Percentiles rank a stretch among this genome's conserved stretches.
Conservation (phyloP, 2,113 vertebrate genomes). For the Phaethon lepturus region DNA sequence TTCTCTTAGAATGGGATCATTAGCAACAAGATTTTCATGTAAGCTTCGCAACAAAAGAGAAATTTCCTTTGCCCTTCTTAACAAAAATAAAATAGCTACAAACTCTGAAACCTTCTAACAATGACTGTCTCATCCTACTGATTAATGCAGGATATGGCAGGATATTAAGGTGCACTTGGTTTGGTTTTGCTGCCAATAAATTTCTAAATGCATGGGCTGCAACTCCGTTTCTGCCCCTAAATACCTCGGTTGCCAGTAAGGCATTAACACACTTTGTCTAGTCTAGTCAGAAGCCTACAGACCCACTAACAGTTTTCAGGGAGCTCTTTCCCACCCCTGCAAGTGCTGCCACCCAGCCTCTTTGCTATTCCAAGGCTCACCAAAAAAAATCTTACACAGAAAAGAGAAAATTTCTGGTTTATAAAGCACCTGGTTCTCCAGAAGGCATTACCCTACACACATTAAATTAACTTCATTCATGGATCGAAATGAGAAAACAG, state of each 20-base stretch:
- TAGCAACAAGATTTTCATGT: not conserved
- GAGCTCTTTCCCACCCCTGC: not conserved
- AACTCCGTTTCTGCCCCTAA: not conserved
- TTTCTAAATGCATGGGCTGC: not conserved
- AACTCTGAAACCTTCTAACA: not conserved
- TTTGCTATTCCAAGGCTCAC: not conserved
- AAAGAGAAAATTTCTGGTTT: not conserved
- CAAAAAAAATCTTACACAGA: not conserved
- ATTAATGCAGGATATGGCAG: not conserved
- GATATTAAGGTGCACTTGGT: not conserved
- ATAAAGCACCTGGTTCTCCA: not conserved
- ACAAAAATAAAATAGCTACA: not conserved
- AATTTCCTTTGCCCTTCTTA: not conserved
- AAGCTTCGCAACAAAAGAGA: not conserved
- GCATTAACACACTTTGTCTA: not conserved
- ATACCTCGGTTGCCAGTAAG: not conserved
- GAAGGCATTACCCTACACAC: not conserved
- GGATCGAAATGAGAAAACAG: not conserved
- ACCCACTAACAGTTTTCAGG: not conserved
- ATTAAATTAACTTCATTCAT: not conserved
- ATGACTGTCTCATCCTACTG: fast-evolving
- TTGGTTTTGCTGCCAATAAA: not conserved
- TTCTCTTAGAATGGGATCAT: not conserved
- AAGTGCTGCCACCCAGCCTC: not conserved
- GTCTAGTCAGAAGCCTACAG: not conserved